Percentiles rank a stretch among this genome's conserved stretches.
Conservation (phyloP, 2,888 invertebrate species). For the Lampropteryx suffumata region DNA sequence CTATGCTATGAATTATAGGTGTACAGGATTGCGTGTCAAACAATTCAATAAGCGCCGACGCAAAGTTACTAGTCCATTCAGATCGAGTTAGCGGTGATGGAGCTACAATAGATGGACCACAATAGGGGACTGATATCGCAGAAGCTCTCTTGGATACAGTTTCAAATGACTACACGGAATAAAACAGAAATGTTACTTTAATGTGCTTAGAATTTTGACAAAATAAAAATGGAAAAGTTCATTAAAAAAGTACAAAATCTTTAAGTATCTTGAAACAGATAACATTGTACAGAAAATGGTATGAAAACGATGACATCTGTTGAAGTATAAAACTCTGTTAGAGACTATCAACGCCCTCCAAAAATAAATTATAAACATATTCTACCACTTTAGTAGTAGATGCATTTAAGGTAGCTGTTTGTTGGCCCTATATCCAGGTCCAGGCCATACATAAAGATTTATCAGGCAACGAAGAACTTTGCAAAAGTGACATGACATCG, state of each 20-base stretch:
- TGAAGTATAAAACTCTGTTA: too few relatives aligned
- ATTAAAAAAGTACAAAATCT: too few relatives aligned
- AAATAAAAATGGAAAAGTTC: too few relatives aligned
- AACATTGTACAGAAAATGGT: too few relatives aligned
- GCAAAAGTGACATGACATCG: slow-evolving; percentile 20
- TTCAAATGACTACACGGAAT: slow-evolving; percentile 22
- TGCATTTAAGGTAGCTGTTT: too few relatives aligned
- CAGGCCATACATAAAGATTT: not conserved
- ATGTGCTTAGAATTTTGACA: not conserved
- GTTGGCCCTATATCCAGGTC: slow-evolving; percentile 6
- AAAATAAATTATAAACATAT: too few relatives aligned
- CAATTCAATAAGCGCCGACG: slow-evolving; percentile 58
- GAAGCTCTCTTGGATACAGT: slow-evolving; percentile 28
- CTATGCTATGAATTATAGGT: slow-evolving; percentile 24
- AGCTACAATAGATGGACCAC: slow-evolving; percentile 40
- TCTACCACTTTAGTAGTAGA: too few relatives aligned
- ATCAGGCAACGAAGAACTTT: slow-evolving; percentile 10
- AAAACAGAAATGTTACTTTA: slow-evolving; percentile 10
- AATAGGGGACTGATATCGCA: slow-evolving; percentile 38
- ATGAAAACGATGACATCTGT: too few relatives aligned
- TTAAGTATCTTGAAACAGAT: too few relatives aligned
- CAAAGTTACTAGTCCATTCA: slow-evolving; percentile 50
- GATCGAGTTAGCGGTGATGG: slow-evolving; percentile 48
- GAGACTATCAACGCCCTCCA: too few relatives aligned
- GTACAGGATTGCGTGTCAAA: slow-evolving; percentile 51